Base-by-base conservation (phyloP, 2,888 invertebrate genomes). In the Eurois occulta region DNA sequence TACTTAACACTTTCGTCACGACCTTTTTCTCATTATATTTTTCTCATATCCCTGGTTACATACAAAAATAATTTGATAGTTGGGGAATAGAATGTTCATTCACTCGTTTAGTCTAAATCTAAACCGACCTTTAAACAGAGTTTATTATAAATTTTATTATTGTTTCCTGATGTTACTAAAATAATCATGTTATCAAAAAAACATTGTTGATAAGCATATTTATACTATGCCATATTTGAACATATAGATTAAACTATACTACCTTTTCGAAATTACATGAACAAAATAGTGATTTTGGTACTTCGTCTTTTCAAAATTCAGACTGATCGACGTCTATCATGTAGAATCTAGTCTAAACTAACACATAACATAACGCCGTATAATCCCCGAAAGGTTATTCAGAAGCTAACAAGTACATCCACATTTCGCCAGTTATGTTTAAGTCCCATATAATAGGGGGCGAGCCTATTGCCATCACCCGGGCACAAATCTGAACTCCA, bases 161-260 rank as follows among this genome's bases (percentile, higher is more conserved):
- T 8, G 32, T 28, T 55, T 77, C 35, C 52, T 64, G 18, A 13
- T 43, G 77, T 41, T 75, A 18, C n/a, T 64, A 52, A 38, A 76
- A 62, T 43, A 65, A 76, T 64, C 21, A 8, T 18, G 41, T 28
- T 77, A 52, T 64, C 77, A 52, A 28, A 32, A 35, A 64, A 35
- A 52, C 8, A 52, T 64, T 52, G n/a, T 28, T 64, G 38, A 76
- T 76, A 64, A 73, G 38, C 52, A 18, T 73, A 8, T 13, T 32
- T n/a, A 24, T 38, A n/a, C 18, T 5, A 35, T n/a, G 38, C 21
- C 1, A 18, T 48, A 48, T 38, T 71, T 38, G 18, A 38, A 32
- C 38, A 16, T 48, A 24, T 43, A n/a, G 60, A 35, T 35, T 62
- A 32, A 41, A 32, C 24, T 35, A 24, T 71, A 43, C 32, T 43